These are phyloP conservation scores for Cladorhizidae sp. DNA, from an alignment of 37 sponge, comb jelly and placozoan species.

Conservation along the genomic window DNA sequence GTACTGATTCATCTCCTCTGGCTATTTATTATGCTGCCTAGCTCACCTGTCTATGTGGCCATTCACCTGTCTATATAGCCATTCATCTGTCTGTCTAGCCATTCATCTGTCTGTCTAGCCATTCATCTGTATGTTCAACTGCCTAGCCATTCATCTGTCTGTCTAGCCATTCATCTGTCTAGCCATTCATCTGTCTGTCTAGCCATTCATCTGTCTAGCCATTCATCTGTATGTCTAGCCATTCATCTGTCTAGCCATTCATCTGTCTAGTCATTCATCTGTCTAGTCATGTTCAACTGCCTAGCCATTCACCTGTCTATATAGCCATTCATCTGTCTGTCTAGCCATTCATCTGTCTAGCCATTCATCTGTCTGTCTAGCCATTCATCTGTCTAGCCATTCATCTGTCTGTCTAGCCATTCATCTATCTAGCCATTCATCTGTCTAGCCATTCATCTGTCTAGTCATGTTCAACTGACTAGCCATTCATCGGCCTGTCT, in stretches of 20 bases:
- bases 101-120: neutral
- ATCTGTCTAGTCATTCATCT: neutral
- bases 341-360: neutral
- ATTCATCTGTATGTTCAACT: neutral
- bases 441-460: neutral
- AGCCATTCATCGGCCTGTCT: neutral
- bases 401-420: neutral
- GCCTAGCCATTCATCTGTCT: neutral
- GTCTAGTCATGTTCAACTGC: neutral
- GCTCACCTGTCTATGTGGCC: neutral
- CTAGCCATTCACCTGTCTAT: neutral
- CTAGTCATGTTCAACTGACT: neutral
- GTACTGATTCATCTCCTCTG: neutral
- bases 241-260: neutral
- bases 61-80: neutral
- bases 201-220: neutral
- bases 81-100: neutral
- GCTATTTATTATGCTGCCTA: neutral
- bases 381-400: neutral
- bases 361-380: neutral
- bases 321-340: neutral
- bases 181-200: neutral
- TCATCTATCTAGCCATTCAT: neutral
- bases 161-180: neutral
- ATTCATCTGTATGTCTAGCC: neutral